Evolutionary conservation across 2,113 vertebrate genomes (phyloP), one percentile per base, ranked within the genome.

Genomic region (Lutjanus erythropterus): DNA sequence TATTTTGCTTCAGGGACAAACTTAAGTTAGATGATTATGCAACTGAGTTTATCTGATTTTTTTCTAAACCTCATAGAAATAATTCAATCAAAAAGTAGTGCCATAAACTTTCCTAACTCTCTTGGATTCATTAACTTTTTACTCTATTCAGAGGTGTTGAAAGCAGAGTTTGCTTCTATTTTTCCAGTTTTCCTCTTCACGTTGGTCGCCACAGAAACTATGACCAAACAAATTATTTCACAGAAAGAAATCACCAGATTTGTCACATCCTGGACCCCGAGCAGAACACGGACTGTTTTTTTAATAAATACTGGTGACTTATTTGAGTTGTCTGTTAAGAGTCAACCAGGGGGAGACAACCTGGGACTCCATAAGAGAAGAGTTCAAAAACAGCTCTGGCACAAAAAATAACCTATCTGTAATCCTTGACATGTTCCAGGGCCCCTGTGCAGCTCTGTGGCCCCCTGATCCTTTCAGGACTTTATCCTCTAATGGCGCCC

Each of bases 401-500:
- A 37, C 27, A 33, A 25, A 29, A 6, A 8, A n/a, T n/a, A n/a
- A n/a, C n/a, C 27, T 2, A 71, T 50, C 21, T 52, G 16, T 66
- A 46, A 83, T 52, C 60, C 66, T 33, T 50, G 69, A 74, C 49
- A 33, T 56, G 75, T 62, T 68, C 19, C 52, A 53, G 74, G 69
- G 68, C 23, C 75, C 70, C 70, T 49, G 25, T n/a, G 27, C 42
- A 21, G 72, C 33, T 50, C 21, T 0, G 41, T n/a, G 72, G 25
- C 18, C 68, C 65, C 42, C 21, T 12, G 33, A 56, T 27, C 37
- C 49, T 52, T 25, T 14, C 15, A 23, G 53, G 29, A 14, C 29
- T 39, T 68, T 49, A 29, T 58, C 42, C 41, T 16, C n/a, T 58
- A 39, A 31, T 37, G 37, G 29, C 12, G 11, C 47, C 62, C 21